These are phyloP conservation scores for Andrena cerasifolii DNA, from an alignment of 1,140 invertebrate genomes.

Conservation along the genomic window DNA sequence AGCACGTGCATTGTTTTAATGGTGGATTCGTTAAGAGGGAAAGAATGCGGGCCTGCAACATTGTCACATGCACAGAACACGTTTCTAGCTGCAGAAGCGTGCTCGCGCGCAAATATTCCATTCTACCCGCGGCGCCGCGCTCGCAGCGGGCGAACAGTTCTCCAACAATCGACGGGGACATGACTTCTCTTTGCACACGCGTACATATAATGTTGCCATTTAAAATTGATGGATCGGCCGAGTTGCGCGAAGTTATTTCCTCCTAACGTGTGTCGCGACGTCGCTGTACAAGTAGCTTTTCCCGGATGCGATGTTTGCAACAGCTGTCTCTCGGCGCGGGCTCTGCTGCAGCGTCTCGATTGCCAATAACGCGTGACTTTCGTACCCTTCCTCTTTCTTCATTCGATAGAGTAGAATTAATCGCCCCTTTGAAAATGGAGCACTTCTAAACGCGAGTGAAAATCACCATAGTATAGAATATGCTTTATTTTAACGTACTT, in stretches of 20 bases:
- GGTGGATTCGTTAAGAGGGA: slow-evolving; percentile 7
- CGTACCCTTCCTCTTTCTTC: too few relatives aligned
- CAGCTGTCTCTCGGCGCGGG: background rate
- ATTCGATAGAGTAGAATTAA: too few relatives aligned
- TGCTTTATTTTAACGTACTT: too few relatives aligned
- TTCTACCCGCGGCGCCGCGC: background rate
- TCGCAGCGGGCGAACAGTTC: background rate
- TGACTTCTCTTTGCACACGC: background rate
- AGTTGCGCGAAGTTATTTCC: background rate
- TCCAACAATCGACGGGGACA: slow-evolving; percentile 1
- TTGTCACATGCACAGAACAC: slow-evolving; percentile 7
- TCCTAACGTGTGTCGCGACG: background rate
- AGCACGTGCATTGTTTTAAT: background rate
- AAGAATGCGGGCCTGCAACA: slow-evolving; percentile 25
- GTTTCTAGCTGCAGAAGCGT: background rate
- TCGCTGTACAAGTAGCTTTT: background rate
- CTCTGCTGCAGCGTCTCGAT: background rate
- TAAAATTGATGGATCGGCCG: background rate
- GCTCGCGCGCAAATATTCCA: slow-evolving; percentile 18
- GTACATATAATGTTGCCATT: background rate
- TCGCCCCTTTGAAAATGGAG: too few relatives aligned
- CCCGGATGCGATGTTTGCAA: background rate
- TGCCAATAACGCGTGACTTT: background rate
- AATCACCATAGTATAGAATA: too few relatives aligned
- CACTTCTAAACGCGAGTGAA: too few relatives aligned